Base-by-base conservation (phyloP, 1,140 invertebrate species). In the Helicorthomorpha holstii region DNA sequence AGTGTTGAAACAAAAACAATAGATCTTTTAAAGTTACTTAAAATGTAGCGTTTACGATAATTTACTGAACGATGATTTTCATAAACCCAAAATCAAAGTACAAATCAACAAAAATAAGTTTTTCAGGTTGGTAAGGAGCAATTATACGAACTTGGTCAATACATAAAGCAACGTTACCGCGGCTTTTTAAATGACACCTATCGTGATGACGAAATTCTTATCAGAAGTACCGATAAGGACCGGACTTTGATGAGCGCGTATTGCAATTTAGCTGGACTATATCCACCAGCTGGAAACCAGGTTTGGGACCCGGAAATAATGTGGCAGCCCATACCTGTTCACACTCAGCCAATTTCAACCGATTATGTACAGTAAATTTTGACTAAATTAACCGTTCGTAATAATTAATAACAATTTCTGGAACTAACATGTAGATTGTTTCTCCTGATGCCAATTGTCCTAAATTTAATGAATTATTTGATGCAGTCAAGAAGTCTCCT, bases 41-140 rank as follows among this genome's bases (percentile, higher is more conserved):
- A n/a, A n/a, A n/a, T n/a, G n/a, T n/a, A n/a, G n/a, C n/a, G n/a
- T n/a, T n/a, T n/a, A n/a, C n/a, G n/a, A n/a, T n/a, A n/a, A n/a
- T n/a, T n/a, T n/a, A n/a, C n/a, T n/a, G n/a, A n/a, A n/a, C n/a
- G n/a, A n/a, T n/a, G n/a, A n/a, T n/a, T n/a, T n/a, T n/a, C n/a
- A n/a, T n/a, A n/a, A n/a, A n/a, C n/a, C n/a, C n/a, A n/a, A n/a
- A n/a, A n/a, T n/a, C n/a, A n/a, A n/a, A n/a, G n/a, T n/a, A n/a
- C n/a, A n/a, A n/a, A n/a, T n/a, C n/a, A n/a, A n/a, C n/a, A n/a
- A n/a, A n/a, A n/a, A n/a, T n/a, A n/a, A n/a, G n/a, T n/a, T n/a
- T n/a, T n/a, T n/a, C 62, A 91, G 85, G 72, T 71, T 61, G 87
- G 87, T 4, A 87, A 83, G 68, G 60, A 73, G 7, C 79, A 86